Percentiles rank a stretch among this genome's conserved stretches.
Conservation (phyloP, 2,888 invertebrate species). For the Prenolepis imparis region DNA sequence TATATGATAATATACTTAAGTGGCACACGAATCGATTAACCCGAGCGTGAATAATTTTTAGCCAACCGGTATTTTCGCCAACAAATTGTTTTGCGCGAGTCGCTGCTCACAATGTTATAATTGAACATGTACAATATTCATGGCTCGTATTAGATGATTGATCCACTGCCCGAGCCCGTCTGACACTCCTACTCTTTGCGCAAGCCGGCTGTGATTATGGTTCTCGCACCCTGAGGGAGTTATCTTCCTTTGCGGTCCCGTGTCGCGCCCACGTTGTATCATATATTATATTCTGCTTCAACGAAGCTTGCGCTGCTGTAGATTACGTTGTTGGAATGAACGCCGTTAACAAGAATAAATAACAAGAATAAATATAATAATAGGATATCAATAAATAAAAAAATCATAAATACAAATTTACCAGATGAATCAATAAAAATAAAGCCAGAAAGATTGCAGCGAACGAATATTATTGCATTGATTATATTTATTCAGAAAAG, state of each 20-base stretch:
- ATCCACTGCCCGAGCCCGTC: conserved; percentile 10
- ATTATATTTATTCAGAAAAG: background rate
- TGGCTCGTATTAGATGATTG: conserved; percentile 26
- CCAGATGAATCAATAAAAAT: background rate
- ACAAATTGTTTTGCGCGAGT: background rate
- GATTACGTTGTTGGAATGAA: conserved; percentile 19
- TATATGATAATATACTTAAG: conserved; percentile 43
- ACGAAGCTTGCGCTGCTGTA: background rate
- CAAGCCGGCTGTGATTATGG: conserved; percentile 42
- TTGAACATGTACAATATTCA: conserved; percentile 16
- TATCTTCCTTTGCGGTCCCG: conserved; percentile 52
- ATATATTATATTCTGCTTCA: conserved; percentile 38
- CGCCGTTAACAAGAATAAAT: background rate
- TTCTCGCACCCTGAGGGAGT: conserved; percentile 36
- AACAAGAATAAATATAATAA: background rate
- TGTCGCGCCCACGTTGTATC: conserved; percentile 44
- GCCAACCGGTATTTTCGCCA: background rate
- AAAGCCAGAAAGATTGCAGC: background rate
- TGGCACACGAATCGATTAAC: conserved; percentile 26
- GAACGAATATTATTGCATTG: background rate
- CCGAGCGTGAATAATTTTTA: conserved; percentile 16
- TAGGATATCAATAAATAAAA: conserved; percentile 17
- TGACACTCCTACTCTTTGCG: conserved; percentile 39
- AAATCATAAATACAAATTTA: background rate
- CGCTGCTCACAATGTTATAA: background rate